A percentile compares a stretch with the other conserved stretches of the same genome.
Conservation (phyloP, 2,888 invertebrate genomes). For the Scaptomyza reducta region DNA sequence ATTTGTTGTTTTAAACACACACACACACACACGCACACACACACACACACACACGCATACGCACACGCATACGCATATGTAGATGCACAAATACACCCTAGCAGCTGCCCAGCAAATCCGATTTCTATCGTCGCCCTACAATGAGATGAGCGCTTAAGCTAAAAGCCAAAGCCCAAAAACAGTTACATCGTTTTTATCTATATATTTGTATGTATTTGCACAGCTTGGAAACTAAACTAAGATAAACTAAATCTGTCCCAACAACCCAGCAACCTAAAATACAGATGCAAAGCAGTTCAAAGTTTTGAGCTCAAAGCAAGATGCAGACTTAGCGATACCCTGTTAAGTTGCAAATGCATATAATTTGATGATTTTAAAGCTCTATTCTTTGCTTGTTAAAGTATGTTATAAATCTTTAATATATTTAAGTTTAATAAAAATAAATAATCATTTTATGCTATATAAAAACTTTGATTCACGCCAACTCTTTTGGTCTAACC, state of each 20-base stretch:
- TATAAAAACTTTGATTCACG: neutral
- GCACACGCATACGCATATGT: neutral
- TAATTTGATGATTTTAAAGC: neutral
- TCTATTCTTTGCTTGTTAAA: neutral
- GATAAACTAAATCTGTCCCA: slow-evolving; percentile 21
- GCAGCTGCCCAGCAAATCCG: slow-evolving; percentile 23
- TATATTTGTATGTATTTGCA: slow-evolving; percentile 2
- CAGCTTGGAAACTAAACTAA: slow-evolving; percentile 4
- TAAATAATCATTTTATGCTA: too few species aligned
- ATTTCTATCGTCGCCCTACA: slow-evolving; percentile 33
- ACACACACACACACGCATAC: neutral
- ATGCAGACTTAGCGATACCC: neutral
- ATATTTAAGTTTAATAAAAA: too few species aligned
- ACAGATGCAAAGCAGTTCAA: neutral
- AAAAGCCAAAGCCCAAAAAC: slow-evolving; percentile 17
- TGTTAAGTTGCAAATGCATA: neutral
- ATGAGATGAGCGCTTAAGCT: slow-evolving; percentile 2
- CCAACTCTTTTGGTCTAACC: neutral
- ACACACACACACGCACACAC: neutral
- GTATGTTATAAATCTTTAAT: neutral
- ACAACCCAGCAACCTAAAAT: slow-evolving; percentile 37
- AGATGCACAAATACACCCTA: slow-evolving; percentile 2
- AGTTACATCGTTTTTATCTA: slow-evolving; percentile 40
- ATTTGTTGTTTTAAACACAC: slow-evolving; percentile 54
- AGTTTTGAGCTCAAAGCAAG: neutral